These are phyloP conservation scores for Rhadina sibilatrix DNA, from an alignment of 2,113 vertebrate species.

Conservation along the genomic window DNA sequence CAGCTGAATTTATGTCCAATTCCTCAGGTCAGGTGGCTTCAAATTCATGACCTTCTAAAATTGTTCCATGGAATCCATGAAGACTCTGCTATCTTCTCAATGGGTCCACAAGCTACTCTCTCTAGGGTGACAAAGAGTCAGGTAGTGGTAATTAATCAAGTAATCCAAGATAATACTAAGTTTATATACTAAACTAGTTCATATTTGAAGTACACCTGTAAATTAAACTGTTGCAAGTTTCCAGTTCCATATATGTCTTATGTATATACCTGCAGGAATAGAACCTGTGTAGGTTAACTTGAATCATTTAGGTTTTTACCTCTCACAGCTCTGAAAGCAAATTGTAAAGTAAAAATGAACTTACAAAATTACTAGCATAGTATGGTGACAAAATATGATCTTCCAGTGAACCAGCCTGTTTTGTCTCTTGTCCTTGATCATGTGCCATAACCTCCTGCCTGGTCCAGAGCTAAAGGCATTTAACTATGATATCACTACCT, in stretches of 20 bases:
- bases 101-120: not conserved
- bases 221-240: not conserved
- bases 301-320: not conserved
- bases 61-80: accelerated
- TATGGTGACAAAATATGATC: not conserved
- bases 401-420: not conserved
- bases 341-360: not conserved
- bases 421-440: not conserved
- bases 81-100: not conserved
- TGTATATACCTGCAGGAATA: not conserved
- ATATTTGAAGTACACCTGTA: not conserved
- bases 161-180: not conserved
- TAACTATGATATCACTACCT: not conserved
- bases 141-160: not conserved
- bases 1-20: not conserved
- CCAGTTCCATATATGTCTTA: not conserved
- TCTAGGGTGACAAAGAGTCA: not conserved
- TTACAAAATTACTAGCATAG: not conserved
- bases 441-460: not conserved
- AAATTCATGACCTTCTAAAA: not conserved
- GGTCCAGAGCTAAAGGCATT: not conserved
- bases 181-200: not conserved
- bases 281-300: not conserved
- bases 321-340: not conserved
- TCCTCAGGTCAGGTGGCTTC: not conserved